These are phyloP conservation scores for Pachliopta kotzebuea DNA, from an alignment of 2,888 invertebrate genomes.

Conservation along the genomic window DNA sequence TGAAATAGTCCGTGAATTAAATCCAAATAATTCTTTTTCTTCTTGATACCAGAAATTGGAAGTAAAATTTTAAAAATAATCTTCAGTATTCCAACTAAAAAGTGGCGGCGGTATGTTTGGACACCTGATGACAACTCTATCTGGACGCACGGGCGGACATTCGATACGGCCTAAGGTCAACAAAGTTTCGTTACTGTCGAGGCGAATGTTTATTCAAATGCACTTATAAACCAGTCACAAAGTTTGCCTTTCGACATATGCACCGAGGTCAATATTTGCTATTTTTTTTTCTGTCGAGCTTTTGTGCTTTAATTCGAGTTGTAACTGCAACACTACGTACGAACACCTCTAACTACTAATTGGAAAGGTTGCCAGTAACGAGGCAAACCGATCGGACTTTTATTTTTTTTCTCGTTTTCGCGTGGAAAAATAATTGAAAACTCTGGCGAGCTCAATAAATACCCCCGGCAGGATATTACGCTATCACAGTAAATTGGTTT, in stretches of 20 bases:
- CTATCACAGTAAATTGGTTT: constrained; percentile 73
- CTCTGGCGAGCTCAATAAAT: constrained; percentile 58
- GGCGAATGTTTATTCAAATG: constrained; percentile 76
- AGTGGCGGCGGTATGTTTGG: constrained; percentile 45
- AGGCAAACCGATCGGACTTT: constrained; percentile 43
- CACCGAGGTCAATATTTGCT: constrained; percentile 77
- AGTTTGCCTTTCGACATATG: constrained; percentile 76
- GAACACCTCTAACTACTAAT: background rate
- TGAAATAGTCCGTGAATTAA: too few relatives aligned
- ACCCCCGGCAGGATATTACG: constrained; percentile 71
- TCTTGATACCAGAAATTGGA: background rate
- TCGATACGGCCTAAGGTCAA: constrained; percentile 71
- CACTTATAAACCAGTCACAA: constrained; percentile 63
- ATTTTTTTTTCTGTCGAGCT: constrained; percentile 61
- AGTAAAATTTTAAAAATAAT: background rate
- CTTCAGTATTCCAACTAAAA: constrained; percentile 1
- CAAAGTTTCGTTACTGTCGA: constrained; percentile 69
- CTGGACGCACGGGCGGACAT: constrained; percentile 56
- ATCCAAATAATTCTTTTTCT: too few relatives aligned
- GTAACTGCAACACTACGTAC: background rate
- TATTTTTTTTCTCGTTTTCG: constrained; percentile 41
- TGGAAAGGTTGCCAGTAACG: constrained; percentile 26
- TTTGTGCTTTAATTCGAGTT: constrained; percentile 45
- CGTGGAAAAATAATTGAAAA: constrained; percentile 59
- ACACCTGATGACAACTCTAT: constrained; percentile 70